Evolutionary conservation across 1,140 invertebrate species (phyloP).

Genomic region (Heliconius nattereri): DNA sequence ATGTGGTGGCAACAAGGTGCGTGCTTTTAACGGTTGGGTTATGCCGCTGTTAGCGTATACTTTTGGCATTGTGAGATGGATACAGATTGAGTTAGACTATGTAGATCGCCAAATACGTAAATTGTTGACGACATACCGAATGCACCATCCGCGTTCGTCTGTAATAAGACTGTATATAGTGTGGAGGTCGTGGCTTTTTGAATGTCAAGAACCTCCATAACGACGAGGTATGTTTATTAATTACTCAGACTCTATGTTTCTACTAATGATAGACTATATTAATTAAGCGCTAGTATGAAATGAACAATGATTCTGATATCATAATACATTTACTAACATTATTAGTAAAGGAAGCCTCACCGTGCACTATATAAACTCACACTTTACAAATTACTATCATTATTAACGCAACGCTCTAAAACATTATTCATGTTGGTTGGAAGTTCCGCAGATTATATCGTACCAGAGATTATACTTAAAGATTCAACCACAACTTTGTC

Average conservation of each 20-base stretch:
- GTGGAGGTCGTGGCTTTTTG: no score
- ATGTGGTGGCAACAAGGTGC: no score
- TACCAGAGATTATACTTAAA: slow-evolving; percentile 30
- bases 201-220: no score
- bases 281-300: not conserved
- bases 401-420: slow-evolving; percentile 27
- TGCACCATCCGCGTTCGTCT: no score
- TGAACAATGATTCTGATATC: not conserved
- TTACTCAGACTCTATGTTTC: not conserved
- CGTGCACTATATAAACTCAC: slow-evolving; percentile 1
- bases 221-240: no score
- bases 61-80: no score
- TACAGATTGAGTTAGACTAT: no score
- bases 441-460: slow-evolving; percentile 28
- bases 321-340: slow-evolving; percentile 7
- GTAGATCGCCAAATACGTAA: no score
- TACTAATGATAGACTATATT: not conserved
- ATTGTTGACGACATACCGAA: no score
- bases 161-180: no score
- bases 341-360: not conserved
- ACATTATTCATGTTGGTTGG: slow-evolving; percentile 25
- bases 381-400: slow-evolving; percentile 16
- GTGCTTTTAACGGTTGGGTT: no score
- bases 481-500: slow-evolving; percentile 35
- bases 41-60: no score